These are phyloP conservation scores for Graptemys geographica DNA, from an alignment of 2,797 vertebrate species.

Conservation along the genomic window DNA sequence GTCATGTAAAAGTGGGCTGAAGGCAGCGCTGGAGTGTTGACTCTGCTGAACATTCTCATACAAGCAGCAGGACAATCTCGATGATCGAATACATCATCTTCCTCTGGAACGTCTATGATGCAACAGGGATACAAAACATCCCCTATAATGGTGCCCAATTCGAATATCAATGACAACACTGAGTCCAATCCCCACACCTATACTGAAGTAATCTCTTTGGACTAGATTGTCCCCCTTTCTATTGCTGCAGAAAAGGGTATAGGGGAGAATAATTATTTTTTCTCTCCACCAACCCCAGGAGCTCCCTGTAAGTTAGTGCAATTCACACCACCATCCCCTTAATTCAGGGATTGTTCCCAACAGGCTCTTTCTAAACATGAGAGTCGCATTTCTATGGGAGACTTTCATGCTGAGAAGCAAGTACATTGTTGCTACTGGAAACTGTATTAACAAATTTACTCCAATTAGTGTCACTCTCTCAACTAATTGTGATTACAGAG, in stretches of 20 bases:
- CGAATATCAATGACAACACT: neutral
- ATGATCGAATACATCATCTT: neutral
- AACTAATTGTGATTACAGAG: constrained; percentile 45
- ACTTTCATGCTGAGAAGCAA: neutral
- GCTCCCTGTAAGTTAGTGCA: neutral
- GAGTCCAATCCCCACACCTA: neutral
- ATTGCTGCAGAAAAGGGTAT: rapidly evolving
- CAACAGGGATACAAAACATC: neutral
- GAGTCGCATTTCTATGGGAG: neutral
- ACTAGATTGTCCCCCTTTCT: neutral
- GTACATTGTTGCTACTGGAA: constrained; percentile 19
- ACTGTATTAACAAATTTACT: neutral
- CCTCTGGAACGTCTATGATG: neutral
- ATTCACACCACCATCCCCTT: neutral
- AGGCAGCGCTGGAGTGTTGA: neutral
- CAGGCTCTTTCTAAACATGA: constrained; percentile 9
- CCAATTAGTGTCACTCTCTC: constrained; percentile 34
- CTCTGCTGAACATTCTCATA: neutral
- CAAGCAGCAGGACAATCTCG: neutral
- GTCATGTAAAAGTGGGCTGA: neutral
- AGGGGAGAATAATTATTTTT: neutral
- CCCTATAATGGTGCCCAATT: neutral
- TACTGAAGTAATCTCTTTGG: neutral
- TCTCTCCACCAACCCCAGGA: rapidly evolving
- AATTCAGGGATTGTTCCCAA: neutral